These are phyloP conservation scores for Cervus canadensis DNA, from an alignment of 2,113 vertebrate genomes.

Conservation along the genomic window DNA sequence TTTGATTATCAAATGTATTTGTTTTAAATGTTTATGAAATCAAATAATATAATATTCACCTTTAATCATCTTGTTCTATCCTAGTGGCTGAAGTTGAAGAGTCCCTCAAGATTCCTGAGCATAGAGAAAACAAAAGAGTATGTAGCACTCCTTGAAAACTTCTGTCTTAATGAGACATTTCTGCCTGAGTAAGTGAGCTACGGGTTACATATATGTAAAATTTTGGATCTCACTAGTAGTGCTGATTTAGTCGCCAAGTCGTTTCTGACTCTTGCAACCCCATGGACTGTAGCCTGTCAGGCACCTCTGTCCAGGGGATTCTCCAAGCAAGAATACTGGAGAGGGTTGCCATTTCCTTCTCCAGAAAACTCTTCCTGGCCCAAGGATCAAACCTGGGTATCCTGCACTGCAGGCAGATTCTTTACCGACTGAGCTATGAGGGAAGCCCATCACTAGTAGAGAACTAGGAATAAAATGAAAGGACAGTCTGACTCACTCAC, in stretches of 20 bases:
- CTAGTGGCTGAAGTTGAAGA: neutral
- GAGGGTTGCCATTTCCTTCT: neutral
- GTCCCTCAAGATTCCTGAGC: neutral
- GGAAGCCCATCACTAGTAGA: neutral
- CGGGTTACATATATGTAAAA: neutral
- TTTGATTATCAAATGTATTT: neutral
- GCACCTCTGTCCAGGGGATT: neutral
- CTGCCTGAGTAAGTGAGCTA: neutral
- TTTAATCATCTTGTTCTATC: neutral
- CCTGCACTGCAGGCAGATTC: neutral
- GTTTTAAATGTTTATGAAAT: neutral
- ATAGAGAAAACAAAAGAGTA: neutral
- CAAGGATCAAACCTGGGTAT: neutral
- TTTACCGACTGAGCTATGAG: fast-evolving
- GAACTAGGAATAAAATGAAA: neutral
- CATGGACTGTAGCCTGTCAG: neutral
- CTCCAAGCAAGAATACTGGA: neutral
- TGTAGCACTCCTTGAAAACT: neutral
- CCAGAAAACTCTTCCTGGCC: neutral
- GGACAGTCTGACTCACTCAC: neutral
- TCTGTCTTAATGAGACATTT: neutral
- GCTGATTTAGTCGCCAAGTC: neutral
- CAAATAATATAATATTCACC: neutral
- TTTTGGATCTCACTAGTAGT: neutral
- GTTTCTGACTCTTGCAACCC: neutral